Conservation (phyloP, 2,888 invertebrate genomes). For the Pristionchus fissidentatus region DNA sequence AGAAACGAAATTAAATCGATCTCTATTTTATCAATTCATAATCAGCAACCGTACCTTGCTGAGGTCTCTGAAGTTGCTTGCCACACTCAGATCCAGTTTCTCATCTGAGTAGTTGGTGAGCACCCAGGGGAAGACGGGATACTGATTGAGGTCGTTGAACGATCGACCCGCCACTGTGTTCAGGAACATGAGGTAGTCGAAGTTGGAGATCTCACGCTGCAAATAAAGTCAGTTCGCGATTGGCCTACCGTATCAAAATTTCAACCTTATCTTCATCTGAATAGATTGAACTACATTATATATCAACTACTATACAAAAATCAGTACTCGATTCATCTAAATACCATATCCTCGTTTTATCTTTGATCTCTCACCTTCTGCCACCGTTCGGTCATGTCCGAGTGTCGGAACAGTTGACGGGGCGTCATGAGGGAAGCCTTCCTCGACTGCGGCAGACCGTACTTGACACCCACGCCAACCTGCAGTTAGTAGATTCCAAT, state of each 20-base stretch:
- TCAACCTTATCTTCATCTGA: too few relatives aligned
- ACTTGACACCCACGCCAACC: constrained; percentile 88
- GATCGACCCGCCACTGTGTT: constrained; percentile 99
- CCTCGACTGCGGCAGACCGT: constrained; percentile 97
- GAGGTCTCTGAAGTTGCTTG: constrained; percentile 96
- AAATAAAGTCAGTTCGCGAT: too few relatives aligned
- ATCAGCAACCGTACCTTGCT: constrained; percentile 84
- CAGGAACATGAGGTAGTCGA: constrained; percentile 99
- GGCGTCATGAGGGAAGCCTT: constrained; percentile 99
- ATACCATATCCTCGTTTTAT: constrained; percentile 95
- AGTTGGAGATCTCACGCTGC: constrained; percentile 96
- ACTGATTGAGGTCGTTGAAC: constrained; percentile 99
- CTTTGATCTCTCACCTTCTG: constrained; percentile 87
- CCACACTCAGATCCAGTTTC: constrained; percentile 93
- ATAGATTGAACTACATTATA: too few relatives aligned
- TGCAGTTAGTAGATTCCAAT: not conserved
- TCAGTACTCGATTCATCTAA: too few relatives aligned
- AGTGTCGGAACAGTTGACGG: constrained; percentile 96
- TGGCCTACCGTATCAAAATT: too few relatives aligned
- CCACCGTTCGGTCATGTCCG: constrained; percentile 87
- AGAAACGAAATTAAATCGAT: too few relatives aligned
- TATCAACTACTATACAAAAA: too few relatives aligned
- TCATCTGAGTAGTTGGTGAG: constrained; percentile 97
- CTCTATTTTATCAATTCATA: too few relatives aligned
- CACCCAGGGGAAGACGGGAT: constrained; percentile 99